A percentile compares a stretch with the other conserved stretches of the same genome.
These are phyloP conservation scores for Zophobas morio DNA, from an alignment of 1,140 invertebrate species.

Conservation along the genomic window DNA sequence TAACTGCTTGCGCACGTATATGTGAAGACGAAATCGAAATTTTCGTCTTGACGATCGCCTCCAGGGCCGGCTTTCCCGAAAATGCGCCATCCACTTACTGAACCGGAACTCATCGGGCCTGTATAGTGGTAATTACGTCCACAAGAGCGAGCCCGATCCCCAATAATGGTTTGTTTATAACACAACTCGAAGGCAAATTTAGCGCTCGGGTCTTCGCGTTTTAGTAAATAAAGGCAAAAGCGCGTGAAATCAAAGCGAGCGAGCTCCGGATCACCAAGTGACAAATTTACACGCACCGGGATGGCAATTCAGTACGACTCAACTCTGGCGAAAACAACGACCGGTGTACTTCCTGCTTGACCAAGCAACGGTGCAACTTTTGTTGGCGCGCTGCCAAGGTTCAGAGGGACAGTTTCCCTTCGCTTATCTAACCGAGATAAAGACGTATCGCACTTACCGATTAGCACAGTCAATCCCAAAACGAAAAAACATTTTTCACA, in stretches of 20 bases:
- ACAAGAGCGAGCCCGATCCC: neutral
- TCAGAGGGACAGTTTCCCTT: too few relatives aligned
- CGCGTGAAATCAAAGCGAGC: conserved; percentile 25
- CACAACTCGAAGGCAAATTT: conserved; percentile 15
- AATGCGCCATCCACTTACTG: too few relatives aligned
- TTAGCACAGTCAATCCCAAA: conserved; percentile 20
- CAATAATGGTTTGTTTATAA: conserved; percentile 31
- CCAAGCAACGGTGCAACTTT: too few relatives aligned
- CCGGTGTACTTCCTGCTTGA: too few relatives aligned
- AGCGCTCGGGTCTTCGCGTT: conserved; percentile 6
- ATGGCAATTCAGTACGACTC: neutral
- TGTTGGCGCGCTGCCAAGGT: too few relatives aligned
- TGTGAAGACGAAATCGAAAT: too few relatives aligned
- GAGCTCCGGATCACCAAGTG: neutral
- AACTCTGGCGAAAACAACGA: too few relatives aligned
- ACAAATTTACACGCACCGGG: conserved; percentile 14
- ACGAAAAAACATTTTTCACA: conserved; percentile 9
- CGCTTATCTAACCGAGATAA: neutral
- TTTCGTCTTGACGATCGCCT: too few relatives aligned
- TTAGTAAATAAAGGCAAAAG: conserved; percentile 21
- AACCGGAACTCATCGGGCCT: neutral
- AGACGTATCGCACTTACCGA: conserved; percentile 29
- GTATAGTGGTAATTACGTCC: conserved; percentile 16
- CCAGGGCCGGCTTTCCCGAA: too few relatives aligned
- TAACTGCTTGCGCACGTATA: too few relatives aligned